Evolutionary conservation across 2,888 invertebrate species (phyloP).

Genomic region (Drosophila neoperkinsi): DNA sequence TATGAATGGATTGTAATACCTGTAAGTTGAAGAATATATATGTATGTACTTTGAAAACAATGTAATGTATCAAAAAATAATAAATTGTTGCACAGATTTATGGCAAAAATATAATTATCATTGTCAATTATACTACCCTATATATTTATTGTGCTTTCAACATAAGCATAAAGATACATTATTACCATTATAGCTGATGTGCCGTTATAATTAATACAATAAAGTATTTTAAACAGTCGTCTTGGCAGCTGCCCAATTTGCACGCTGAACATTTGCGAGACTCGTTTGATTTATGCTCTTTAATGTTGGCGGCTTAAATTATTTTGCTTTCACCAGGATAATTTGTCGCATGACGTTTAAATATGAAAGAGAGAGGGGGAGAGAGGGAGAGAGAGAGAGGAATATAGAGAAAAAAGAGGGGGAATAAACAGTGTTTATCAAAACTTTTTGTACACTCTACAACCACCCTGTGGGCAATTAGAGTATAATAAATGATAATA

Average conservation of each 20-base stretch:
- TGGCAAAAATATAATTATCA: background rate
- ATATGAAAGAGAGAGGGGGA: background rate
- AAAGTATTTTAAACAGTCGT: conserved; percentile 40
- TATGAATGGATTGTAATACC: background rate
- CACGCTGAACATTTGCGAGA: conserved; percentile 23
- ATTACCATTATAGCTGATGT: background rate
- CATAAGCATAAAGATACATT: background rate
- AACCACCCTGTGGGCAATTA: conserved; percentile 4
- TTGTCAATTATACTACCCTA: background rate
- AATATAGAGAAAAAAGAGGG: background rate
- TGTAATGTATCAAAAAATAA: background rate
- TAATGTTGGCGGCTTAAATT: conserved; percentile 61
- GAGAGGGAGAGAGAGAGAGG: background rate
- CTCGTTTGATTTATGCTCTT: conserved; percentile 62
- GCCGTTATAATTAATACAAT: background rate
- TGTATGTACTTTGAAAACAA: background rate
- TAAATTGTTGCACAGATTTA: background rate
- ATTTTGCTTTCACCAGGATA: conserved; percentile 59
- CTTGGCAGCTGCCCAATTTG: conserved; percentile 32
- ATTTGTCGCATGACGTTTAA: conserved; percentile 52
- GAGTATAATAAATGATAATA: background rate
- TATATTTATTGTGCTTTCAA: background rate
- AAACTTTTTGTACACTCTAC: background rate
- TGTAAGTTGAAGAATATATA: background rate
- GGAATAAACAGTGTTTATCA: background rate